Conservation (phyloP, 2,797 vertebrate species). For the Schizothorax lantsangensis region DNA sequence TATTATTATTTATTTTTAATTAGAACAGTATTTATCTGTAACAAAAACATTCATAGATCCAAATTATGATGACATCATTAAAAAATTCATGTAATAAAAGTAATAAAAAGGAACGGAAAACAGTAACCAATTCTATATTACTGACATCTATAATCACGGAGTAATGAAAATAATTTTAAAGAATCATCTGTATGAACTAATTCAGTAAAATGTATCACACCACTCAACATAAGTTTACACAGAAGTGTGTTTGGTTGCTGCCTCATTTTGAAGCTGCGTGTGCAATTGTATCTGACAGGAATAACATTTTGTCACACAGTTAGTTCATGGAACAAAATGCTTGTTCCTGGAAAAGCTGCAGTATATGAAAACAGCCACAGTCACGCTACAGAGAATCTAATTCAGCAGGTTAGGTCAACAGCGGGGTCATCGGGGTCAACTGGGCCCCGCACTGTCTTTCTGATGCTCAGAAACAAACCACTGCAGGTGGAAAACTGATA, state of each 20-base stretch:
- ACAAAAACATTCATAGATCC: neutral
- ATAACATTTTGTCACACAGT: neutral
- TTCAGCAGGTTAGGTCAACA: constrained; percentile 9
- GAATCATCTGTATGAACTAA: neutral
- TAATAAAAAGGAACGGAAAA: neutral
- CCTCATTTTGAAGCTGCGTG: neutral
- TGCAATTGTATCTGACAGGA: neutral
- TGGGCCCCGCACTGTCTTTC: neutral
- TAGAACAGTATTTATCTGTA: neutral
- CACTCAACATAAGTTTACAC: neutral
- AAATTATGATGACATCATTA: neutral
- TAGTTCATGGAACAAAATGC: neutral
- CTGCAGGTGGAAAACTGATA: neutral
- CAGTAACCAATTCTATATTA: neutral
- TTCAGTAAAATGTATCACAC: neutral
- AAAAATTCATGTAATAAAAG: neutral
- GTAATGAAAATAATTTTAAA: neutral
- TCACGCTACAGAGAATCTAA: neutral
- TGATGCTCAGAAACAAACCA: neutral
- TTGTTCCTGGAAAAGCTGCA: neutral
- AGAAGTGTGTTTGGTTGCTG: neutral
- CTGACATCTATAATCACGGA: neutral
- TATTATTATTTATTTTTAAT: neutral
- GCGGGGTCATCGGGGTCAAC: neutral
- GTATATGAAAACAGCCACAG: neutral